Percentiles rank a stretch among this genome's conserved stretches.
phyloP scores from a whole-genome alignment of 1,140 invertebrate species.

The Lordiphosa collinella region DNA sequence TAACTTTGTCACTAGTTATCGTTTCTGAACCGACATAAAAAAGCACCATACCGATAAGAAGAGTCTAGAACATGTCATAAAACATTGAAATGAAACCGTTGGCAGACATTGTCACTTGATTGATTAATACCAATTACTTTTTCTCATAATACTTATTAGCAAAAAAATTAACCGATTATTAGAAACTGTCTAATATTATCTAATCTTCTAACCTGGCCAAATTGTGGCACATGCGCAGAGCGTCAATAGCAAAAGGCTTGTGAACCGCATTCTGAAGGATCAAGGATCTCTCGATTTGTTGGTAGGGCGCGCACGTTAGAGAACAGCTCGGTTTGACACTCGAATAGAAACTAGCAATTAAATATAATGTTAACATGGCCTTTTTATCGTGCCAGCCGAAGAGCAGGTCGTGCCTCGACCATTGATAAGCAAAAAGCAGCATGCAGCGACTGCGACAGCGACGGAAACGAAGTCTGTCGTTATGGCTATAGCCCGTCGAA shows the following conservation, averaged over 20 bases:
- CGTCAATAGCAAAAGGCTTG: conserved; percentile 28
- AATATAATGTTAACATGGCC: conserved; percentile 73
- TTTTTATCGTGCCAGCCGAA: conserved; percentile 56
- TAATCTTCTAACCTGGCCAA: conserved; percentile 42
- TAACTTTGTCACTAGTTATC: conserved; percentile 21
- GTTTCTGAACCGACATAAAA: conserved; percentile 8
- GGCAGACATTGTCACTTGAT: conserved; percentile 6
- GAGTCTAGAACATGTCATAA: conserved; percentile 12
- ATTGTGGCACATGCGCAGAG: conserved; percentile 26
- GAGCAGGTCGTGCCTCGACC: conserved; percentile 21
- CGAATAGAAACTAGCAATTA: conserved; percentile 70
- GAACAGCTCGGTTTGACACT: conserved; percentile 49
- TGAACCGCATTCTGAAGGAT: conserved; percentile 7
- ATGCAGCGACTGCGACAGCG: conserved; percentile 12
- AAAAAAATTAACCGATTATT: neutral
- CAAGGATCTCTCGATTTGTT: neutral
- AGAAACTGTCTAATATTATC: neutral
- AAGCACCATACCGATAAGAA: conserved; percentile 35
- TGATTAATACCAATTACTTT: conserved; percentile 16
- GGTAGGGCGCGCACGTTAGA: neutral
- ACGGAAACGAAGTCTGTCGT: conserved; percentile 15
- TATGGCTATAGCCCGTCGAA: conserved; percentile 1
- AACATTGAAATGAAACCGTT: neutral
- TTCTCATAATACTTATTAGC: neutral
- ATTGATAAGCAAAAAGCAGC: conserved; percentile 38